Percentiles rank a stretch among this genome's conserved stretches.
phyloP scores from a whole-genome alignment of 2,888 invertebrate genomes.

The Lysandra coridon region DNA sequence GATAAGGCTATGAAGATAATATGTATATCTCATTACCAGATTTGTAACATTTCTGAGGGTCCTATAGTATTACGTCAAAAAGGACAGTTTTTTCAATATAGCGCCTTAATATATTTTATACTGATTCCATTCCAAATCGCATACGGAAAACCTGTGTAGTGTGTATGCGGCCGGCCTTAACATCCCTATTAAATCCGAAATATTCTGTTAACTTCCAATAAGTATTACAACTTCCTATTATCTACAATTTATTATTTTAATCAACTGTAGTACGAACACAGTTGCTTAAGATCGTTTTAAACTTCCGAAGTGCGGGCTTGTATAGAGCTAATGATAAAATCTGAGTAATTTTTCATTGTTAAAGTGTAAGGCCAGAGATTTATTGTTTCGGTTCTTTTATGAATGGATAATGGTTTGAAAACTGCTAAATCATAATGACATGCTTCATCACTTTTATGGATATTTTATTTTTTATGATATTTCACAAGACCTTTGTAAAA shows the following conservation, averaged over 20 bases:
- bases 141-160: too few relatives aligned
- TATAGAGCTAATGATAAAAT: conserved; percentile 22
- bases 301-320: conserved; percentile 4
- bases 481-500: not conserved
- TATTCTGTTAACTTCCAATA: too few relatives aligned
- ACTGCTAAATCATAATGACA: conserved; percentile 21
- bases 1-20: too few relatives aligned
- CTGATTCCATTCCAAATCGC: too few relatives aligned
- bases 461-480: not conserved
- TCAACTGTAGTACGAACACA: not conserved
- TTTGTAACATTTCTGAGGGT: too few relatives aligned
- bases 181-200: too few relatives aligned
- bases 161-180: too few relatives aligned
- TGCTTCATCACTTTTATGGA: not conserved
- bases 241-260: not conserved
- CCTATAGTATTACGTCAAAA: too few relatives aligned
- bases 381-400: conserved; percentile 22
- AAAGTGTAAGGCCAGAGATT: conserved; percentile 26
- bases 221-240: too few relatives aligned
- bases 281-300: not conserved
- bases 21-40: too few relatives aligned
- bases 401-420: conserved; percentile 26
- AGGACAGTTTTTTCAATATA: too few relatives aligned
- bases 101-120: too few relatives aligned
- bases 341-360: conserved; percentile 28